Percentiles rank a stretch among this genome's conserved stretches.
phyloP scores from a whole-genome alignment of 2,113 vertebrate genomes.

The Ochotona curzoniae region DNA sequence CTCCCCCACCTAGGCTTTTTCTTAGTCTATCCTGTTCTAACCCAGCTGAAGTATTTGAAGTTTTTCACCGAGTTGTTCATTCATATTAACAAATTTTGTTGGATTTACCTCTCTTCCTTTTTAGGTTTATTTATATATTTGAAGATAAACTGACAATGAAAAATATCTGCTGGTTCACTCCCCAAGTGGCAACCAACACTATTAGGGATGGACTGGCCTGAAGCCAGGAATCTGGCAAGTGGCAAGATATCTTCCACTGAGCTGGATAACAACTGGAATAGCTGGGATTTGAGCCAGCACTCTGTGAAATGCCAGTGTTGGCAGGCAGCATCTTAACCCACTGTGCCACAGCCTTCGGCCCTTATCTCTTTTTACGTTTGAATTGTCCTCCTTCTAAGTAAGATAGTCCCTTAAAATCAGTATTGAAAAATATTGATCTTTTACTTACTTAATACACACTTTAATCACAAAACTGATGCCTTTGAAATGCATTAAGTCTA shows the following conservation, averaged over 20 bases:
- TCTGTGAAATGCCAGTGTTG: too few relatives aligned
- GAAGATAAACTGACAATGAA: too few relatives aligned
- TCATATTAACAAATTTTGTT: slow-evolving; percentile 35
- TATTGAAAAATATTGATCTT: slow-evolving; percentile 19
- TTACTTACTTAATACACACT: slow-evolving; percentile 2
- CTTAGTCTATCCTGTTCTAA: slow-evolving; percentile 9
- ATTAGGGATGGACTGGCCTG: too few relatives aligned
- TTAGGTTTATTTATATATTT: too few relatives aligned
- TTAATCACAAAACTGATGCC: neutral
- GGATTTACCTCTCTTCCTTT: neutral
- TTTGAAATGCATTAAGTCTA: slow-evolving; percentile 8
- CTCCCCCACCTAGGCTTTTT: slow-evolving; percentile 28
- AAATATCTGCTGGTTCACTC: too few relatives aligned
- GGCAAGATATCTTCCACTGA: too few relatives aligned
- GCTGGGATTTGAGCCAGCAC: too few relatives aligned
- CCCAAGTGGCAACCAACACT: too few relatives aligned
- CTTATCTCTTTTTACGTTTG: neutral
- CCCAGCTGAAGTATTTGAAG: slow-evolving; percentile 1
- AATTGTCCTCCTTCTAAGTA: slow-evolving; percentile 30
- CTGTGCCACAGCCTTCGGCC: too few relatives aligned
- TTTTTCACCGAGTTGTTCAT: slow-evolving; percentile 39
- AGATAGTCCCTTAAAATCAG: neutral
- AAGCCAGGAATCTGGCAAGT: too few relatives aligned
- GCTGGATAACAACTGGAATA: too few relatives aligned
- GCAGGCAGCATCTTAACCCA: too few relatives aligned